These are phyloP conservation scores for Pantherophis vulpinus DNA, from an alignment of 2,797 vertebrate genomes.

Conservation along the genomic window DNA sequence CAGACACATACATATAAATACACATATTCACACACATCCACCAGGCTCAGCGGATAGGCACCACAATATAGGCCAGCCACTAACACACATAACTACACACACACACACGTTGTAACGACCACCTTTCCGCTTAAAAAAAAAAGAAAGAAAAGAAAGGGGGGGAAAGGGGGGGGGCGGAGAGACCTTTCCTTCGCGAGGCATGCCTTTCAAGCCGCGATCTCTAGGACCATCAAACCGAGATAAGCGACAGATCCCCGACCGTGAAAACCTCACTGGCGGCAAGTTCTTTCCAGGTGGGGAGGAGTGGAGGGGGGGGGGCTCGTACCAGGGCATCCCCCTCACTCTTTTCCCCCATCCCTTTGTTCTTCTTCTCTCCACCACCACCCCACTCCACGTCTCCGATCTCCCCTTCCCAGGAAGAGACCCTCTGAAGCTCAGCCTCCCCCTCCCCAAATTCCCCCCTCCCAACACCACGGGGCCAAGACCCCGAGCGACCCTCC, in stretches of 20 bases:
- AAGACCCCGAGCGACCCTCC: background rate
- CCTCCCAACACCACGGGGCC: background rate
- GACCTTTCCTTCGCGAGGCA: background rate
- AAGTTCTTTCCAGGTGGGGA: background rate
- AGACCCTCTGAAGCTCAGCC: background rate
- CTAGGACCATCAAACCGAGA: background rate
- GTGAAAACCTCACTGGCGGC: background rate
- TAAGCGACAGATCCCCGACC: background rate
- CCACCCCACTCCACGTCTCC: too few species aligned
- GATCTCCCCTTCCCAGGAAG: background rate
- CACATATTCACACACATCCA: fast-evolving
- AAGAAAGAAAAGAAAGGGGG: background rate
- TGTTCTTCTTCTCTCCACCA: background rate
- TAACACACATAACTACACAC: background rate
- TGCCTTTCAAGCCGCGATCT: background rate
- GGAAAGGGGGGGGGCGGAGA: background rate
- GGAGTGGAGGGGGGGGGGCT: background rate
- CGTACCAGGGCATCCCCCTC: background rate
- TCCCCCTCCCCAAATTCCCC: too few species aligned
- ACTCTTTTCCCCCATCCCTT: background rate
- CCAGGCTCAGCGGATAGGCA: background rate
- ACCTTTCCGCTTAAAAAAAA: background rate
- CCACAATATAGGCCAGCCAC: background rate
- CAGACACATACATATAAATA: fast-evolving
- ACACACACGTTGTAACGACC: background rate